Conservation (phyloP, 2,113 vertebrate genomes). For the Catharus fuscescens region DNA sequence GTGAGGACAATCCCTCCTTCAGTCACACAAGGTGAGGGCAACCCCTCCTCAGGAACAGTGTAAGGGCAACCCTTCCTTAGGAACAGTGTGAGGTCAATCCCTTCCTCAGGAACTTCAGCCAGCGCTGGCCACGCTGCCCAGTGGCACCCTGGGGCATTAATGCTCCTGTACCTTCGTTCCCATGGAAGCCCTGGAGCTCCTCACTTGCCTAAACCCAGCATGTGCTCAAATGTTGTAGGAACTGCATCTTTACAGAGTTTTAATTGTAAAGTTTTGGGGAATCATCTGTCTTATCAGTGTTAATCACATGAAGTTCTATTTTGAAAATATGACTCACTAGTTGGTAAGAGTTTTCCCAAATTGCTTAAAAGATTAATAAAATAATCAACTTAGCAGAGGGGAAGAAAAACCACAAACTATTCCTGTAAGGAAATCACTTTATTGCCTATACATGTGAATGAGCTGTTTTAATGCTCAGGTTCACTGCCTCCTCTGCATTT, state of each 20-base stretch:
- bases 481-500: slow-evolving; percentile 64
- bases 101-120: accelerated
- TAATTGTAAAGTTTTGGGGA: not conserved
- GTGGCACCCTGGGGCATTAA: accelerated
- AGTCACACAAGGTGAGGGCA: accelerated
- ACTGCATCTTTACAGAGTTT: not conserved
- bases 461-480: slow-evolving; percentile 53
- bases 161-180: accelerated
- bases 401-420: not conserved
- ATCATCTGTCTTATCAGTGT: not conserved
- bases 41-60: accelerated
- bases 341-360: slow-evolving; percentile 41
- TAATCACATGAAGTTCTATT: not conserved
- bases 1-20: not conserved
- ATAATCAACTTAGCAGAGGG: slow-evolving; percentile 39
- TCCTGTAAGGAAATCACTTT: slow-evolving; percentile 56
- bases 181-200: not conserved
- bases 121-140: accelerated
- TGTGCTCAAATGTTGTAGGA: not conserved
- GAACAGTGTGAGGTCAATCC: accelerated
- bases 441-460: slow-evolving; percentile 34
- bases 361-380: slow-evolving; percentile 51
- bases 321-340: not conserved
- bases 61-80: not conserved
- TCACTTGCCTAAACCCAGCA: accelerated